Percentiles rank a stretch among this genome's conserved stretches.
Evolutionary conservation across 2,113 vertebrate genomes (phyloP).

Genomic region (Ivindomyrus marchei): DNA sequence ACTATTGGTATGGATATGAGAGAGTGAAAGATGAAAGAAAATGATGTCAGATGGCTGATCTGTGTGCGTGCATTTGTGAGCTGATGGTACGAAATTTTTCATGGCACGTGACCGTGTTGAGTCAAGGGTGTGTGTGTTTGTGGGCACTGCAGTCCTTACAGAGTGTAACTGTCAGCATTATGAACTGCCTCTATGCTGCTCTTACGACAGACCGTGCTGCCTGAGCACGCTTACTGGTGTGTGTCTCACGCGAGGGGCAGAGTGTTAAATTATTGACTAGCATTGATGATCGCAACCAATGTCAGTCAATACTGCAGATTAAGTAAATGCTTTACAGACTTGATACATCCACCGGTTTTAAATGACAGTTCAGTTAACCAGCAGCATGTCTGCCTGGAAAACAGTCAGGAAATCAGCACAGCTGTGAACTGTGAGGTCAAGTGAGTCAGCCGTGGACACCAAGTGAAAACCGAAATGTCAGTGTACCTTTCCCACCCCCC

Average conservation of each 20-base stretch:
- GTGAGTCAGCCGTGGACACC: not conserved
- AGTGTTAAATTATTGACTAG: not conserved
- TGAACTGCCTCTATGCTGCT: not conserved
- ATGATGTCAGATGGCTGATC: not conserved
- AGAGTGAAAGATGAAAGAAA: not conserved
- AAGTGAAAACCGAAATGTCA: not conserved
- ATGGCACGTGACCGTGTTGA: not conserved
- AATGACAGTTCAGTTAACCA: not conserved
- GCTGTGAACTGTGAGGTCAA: not conserved
- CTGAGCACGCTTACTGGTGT: not conserved
- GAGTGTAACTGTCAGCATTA: constrained; percentile 1
- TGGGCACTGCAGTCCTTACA: not conserved
- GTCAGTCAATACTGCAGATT: not conserved
- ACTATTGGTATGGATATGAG: not conserved
- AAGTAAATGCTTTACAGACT: not conserved
- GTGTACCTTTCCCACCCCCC: not conserved
- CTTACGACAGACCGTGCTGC: not conserved
- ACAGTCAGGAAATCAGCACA: not conserved
- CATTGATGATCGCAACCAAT: not conserved
- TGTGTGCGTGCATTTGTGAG: not conserved
- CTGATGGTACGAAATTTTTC: not conserved
- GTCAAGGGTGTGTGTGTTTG: not conserved
- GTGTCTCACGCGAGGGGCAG: not conserved
- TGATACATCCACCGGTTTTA: not conserved
- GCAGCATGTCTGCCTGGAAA: not conserved